Conservation (phyloP, 2,888 invertebrate species). For the Philereme vetulata region DNA sequence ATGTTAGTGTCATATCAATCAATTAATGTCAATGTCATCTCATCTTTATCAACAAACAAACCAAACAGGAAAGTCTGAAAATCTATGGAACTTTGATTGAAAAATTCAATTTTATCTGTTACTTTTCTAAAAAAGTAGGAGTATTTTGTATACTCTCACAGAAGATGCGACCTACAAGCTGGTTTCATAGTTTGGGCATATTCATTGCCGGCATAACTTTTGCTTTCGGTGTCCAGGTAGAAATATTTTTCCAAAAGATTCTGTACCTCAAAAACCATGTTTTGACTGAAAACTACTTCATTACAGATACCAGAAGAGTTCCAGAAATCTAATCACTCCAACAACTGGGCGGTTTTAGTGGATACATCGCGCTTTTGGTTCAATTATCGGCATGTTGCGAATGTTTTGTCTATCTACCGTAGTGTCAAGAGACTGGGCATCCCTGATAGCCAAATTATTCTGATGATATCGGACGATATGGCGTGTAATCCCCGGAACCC, state of each 20-base stretch:
- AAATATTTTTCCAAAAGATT: not conserved
- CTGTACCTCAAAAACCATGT: slow-evolving; percentile 3
- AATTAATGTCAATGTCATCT: no score
- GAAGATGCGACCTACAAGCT: slow-evolving; percentile 11
- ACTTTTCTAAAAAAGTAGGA: not conserved
- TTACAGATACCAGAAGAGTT: slow-evolving; percentile 81
- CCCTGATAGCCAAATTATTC: slow-evolving; percentile 98
- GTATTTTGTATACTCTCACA: not conserved
- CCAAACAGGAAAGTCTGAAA: not conserved
- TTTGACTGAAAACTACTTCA: slow-evolving; percentile 8
- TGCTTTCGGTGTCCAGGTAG: slow-evolving; percentile 20
- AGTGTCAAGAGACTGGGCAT: slow-evolving; percentile 99
- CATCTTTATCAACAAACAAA: no score
- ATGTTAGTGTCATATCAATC: no score
- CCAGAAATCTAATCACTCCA: slow-evolving; percentile 91
- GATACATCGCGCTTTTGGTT: slow-evolving; percentile 99
- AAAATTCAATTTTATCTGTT: not conserved
- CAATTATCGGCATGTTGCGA: slow-evolving; percentile 99
- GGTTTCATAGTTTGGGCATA: slow-evolving; percentile 1
- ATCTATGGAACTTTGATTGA: not conserved
- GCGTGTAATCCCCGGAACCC: slow-evolving; percentile 99
- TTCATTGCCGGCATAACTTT: slow-evolving; percentile 12
- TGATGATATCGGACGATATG: slow-evolving; percentile 99
- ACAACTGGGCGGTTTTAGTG: slow-evolving; percentile 99
- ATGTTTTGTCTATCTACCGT: slow-evolving; percentile 98